Evolutionary conservation across 2,888 invertebrate genomes (phyloP), one percentile per base, ranked within the genome.

Genomic region (Rhorus exstirpatorius): DNA sequence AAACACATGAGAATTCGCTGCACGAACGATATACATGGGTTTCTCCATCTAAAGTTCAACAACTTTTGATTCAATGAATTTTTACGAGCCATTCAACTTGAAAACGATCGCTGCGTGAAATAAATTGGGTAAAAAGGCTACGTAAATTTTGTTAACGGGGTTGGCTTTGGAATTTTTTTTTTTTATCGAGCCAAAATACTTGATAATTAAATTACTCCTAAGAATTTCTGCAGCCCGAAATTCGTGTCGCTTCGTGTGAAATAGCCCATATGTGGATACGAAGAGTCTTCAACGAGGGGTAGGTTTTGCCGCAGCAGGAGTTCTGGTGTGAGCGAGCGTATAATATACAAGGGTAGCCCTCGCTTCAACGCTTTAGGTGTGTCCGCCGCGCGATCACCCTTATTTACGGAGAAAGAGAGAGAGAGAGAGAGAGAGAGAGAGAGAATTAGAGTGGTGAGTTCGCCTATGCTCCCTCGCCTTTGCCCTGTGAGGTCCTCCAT

Each of bases 321-420:
- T 41, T 63, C 58, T 81, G 26, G 75, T 58, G 80, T 71, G 55
- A 63, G 81, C 55, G 31, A 55, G 70, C 21, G 67, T 71, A 68
- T 46, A 55, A 24, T 31, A 79, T 8, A 79, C 10, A 44, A 58
- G 76, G 70, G 71, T 76, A 21, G 76, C 26, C 10, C 41, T 71
- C 65, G 81, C 81, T 76, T 81, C 60, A 44, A 65, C 76, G 72
- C 81, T 77, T 61, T 55, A 77, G 77, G 68, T 81, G 77, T 74
- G 72, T 60, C 67, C 55, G 49, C 17, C 46, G 55, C n/a, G 49
- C 77, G 53, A 68, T 68, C 65, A 77, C 79, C 79, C 74, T 79
- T 74, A 79, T 79, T 79, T 79, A 74, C 74, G 60, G 60, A 38
- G 21, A 21, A 53, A 17, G 53, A 12, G 41, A 44, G 19, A 44